Evolutionary conservation across 2,888 invertebrate genomes (phyloP).

Genomic region (Microplitis deprimator): DNA sequence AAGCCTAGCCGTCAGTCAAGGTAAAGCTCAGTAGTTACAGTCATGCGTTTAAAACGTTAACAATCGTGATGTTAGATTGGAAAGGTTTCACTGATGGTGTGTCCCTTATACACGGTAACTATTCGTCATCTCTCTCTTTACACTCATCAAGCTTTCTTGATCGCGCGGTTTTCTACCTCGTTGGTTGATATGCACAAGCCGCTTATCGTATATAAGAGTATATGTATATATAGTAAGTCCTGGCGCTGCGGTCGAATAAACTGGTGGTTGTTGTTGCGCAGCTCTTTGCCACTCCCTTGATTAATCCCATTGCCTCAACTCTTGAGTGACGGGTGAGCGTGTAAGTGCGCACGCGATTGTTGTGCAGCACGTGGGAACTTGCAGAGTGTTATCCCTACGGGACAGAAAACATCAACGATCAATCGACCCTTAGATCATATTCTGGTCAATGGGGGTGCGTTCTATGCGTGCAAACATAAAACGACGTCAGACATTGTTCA

Average conservation of each 20-base stretch:
- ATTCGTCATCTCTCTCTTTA: conserved; percentile 53
- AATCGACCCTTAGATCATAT: conserved; percentile 47
- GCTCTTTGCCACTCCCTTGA: conserved; percentile 57
- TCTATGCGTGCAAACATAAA: conserved; percentile 8
- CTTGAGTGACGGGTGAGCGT: conserved; percentile 64
- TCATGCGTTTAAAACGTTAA: conserved; percentile 61
- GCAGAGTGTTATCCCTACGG: conserved; percentile 59
- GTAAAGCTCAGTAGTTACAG: conserved; percentile 68
- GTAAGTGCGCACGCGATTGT: conserved; percentile 66
- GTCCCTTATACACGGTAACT: conserved; percentile 44
- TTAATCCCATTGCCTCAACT: conserved; percentile 62
- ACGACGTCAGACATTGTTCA: conserved; percentile 12
- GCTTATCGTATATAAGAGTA: conserved; percentile 48
- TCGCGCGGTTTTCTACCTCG: conserved; percentile 28
- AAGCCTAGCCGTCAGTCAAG: conserved; percentile 43
- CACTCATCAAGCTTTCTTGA: conserved; percentile 39
- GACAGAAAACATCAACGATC: conserved; percentile 63
- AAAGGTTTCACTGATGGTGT: conserved; percentile 35
- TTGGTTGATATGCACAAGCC: neutral
- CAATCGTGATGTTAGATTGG: conserved; percentile 40
- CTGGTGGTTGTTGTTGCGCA: conserved; percentile 22
- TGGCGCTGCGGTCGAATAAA: neutral
- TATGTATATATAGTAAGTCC: conserved; percentile 30
- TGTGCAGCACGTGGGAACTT: conserved; percentile 65
- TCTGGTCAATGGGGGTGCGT: conserved; percentile 24